Evolutionary conservation across 2,797 vertebrate genomes (phyloP).

Genomic region (Threskiornis aethiopicus): DNA sequence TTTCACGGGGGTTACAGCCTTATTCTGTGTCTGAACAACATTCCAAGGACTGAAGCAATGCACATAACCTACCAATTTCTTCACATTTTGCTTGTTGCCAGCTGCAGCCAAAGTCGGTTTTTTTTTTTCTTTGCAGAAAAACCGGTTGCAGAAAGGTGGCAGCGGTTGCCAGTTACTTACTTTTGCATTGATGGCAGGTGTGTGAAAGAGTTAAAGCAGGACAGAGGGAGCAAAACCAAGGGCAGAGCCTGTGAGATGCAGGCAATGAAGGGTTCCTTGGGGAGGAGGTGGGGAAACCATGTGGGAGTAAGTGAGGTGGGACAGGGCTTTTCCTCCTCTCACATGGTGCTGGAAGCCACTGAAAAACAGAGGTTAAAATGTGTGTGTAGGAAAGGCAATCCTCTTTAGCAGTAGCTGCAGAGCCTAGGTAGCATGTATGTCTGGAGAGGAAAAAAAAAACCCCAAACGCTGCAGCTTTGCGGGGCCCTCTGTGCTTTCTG

Average conservation of each 20-base stretch:
- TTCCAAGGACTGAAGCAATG: background rate
- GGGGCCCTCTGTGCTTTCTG: background rate
- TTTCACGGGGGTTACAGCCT: background rate
- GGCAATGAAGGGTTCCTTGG: rapidly evolving
- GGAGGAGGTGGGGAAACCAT: rapidly evolving
- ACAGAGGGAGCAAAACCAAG: too few species aligned
- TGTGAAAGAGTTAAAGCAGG: background rate
- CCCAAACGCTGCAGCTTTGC: background rate
- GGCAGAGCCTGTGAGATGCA: rapidly evolving
- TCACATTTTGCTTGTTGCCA: background rate
- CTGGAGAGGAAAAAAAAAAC: background rate
- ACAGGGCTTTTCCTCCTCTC: background rate
- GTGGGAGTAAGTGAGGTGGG: background rate
- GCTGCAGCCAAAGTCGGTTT: background rate
- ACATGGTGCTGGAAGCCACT: rapidly evolving
- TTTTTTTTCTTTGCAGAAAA: background rate
- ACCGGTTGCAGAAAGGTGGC: background rate
- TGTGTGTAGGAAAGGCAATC: too few species aligned
- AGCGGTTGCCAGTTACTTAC: background rate
- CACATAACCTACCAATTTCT: background rate
- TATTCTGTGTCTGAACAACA: background rate
- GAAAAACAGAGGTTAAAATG: too few species aligned
- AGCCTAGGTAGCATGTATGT: rapidly evolving
- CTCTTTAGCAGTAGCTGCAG: background rate
- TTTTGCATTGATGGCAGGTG: background rate